Evolutionary conservation across 2,888 invertebrate species (phyloP), one percentile per base, ranked within the genome.

Genomic region (Lucinisca nassula): DNA sequence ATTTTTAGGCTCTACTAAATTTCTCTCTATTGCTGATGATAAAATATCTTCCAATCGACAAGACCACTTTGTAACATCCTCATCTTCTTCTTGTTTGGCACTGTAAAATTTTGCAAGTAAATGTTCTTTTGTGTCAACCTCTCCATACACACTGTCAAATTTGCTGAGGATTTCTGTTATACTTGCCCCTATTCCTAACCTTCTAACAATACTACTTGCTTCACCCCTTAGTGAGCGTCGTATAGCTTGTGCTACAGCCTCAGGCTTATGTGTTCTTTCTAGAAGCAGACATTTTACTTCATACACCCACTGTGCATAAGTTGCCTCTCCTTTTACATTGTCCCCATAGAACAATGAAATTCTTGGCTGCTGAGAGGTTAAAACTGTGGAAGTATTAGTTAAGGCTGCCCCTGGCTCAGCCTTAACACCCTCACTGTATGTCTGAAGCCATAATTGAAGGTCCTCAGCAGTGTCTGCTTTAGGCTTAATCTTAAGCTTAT

Each of bases 1-100:
- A 10, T 61, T 61, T 12, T n/a, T 30, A 10, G 61, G n/a, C 8
- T 30, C 30, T 12, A 61, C 61, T 12, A 61, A 10, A n/a, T n/a
- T n/a, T 12, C 61, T 8, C 8, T 61, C 61, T 8, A 61, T n/a
- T 10, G 61, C 61, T 12, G 8, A 12, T 27, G n/a, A 27, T 61
- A 61, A 61, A 12, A 61, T 61, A n/a, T 61, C 61, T 30, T 61
- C 61, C n/a, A 61, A n/a, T 61, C 61, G 8, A 61, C 61, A 61
- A 61, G 61, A 61, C 61, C 61, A 61, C 21, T 61, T n/a, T 61
- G 61, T 61, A n/a, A 61, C n/a, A n/a, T 61, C 61, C n/a, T 61
- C 61, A n/a, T n/a, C n/a, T 30, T n/a, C 61, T 61, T n/a, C 24
- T 30, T 61, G 61, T n/a, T 61, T 61, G 12, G 61, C 61, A 61